Evolutionary conservation across 2,888 invertebrate genomes (phyloP), one percentile per base, ranked within the genome.

Genomic region (Lepidocyrtoides sp.): DNA sequence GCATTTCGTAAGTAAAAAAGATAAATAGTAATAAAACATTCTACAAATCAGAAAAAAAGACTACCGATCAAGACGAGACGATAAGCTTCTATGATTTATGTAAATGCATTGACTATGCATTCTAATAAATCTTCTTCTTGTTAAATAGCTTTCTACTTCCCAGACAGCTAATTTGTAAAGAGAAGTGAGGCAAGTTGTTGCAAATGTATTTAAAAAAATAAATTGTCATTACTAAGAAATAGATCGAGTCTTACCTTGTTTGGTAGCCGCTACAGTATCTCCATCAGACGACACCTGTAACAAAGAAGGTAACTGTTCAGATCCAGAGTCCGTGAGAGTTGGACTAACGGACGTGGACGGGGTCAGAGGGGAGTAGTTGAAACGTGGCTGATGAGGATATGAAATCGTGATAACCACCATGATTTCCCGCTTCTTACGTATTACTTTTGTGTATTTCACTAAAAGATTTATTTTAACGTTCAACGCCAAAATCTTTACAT

Each of bases 371-470:
- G 92, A 92, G 91, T 93, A 93, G 91, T 94, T 93, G 88, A 91
- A 93, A 57, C 93, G 93, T 51, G 93, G 92, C 57, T 93, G 93
- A 89, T 94, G 92, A 77, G 93, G 94, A 91, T 94, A 94, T 8
- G 94, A 94, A 91, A 94, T 94, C 92, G 93, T 94, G 93, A 94
- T 94, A 92, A 94, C 94, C 86, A 94, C 94, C 94, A 94, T 94
- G 87, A 54, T 91, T 90, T 72, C 54, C 87, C 66, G 79, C 51
- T 48, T 44, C 20, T 10, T 32, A 44, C 8, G n/a, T 12, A 44
- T 44, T 20, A 72, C 3, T 36, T 69, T 36, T 83, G 7, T 36
- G 36, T 23, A 41, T 41, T 2, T 60, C 14, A 17, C 51, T 84
- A 23, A 8, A 60, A 66, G 32, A 23, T 29, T 32, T 26, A 23